Evolutionary conservation across 2,113 vertebrate genomes (phyloP), one percentile per base, ranked within the genome.

Genomic region (Sturnus vulgaris): DNA sequence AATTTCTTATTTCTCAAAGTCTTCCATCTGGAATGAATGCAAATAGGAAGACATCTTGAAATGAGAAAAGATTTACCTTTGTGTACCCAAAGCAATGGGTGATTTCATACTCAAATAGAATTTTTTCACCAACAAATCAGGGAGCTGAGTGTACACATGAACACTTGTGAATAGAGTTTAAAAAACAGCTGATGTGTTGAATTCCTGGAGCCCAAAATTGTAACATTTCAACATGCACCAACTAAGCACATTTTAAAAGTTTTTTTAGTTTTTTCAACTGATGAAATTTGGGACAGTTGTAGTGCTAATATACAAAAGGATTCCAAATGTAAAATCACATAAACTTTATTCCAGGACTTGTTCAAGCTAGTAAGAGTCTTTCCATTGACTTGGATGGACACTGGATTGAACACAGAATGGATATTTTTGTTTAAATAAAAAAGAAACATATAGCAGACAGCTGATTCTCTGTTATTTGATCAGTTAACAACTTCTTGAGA

Each of bases 401-500:
- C 31, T 80, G 70, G 37, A 47, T 72, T 87, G 63, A 91, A 23
- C 25, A 82, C 55, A 91, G 57, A 82, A 90, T 82, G 33, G 76
- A 25, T 77, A 52, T 88, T 94, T 94, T 90, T 86, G 19, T 85
- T 95, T 88, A 90, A 95, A 88, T 80, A 92, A 94, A 70, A 39
- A 77, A 69, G 71, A 88, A 91, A 44, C 75, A 78, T 88, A 90
- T 87, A 87, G 82, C 39, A 86, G 70, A 44, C 71, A 94, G 79
- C 71, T 86, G 85, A 93, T 90, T 94, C 12, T 81, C 79, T 88
- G 47, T 44, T 95, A 69, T 87, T 95, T 93, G 70, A 69, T 95
- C 86, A 80, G 49, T 87, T 93, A 91, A 92, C 81, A 90, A 55
- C 78, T 94, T 95, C 70, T 85, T 82, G 40, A 66, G 49, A 93